Evolutionary conservation across 1,140 invertebrate species (phyloP), one percentile per base, ranked within the genome.

Genomic region (Drosophila micromelanica): DNA sequence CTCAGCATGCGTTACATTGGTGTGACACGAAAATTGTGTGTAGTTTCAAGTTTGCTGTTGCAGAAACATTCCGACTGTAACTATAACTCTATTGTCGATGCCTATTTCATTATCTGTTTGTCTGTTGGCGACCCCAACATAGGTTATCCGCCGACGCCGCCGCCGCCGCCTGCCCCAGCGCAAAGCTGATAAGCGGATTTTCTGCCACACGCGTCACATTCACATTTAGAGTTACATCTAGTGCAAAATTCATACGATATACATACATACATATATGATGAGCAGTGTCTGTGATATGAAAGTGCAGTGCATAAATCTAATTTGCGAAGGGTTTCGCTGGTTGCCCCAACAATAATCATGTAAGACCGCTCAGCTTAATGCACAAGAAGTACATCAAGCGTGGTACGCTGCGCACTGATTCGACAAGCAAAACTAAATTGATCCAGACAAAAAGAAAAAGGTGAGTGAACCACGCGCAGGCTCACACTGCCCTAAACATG

Each of bases 121-220:
- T 7, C 30, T 32, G 45, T 37, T n/a, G n/a, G 40, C 45, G 45
- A 63, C 27, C 38, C 38, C 55, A 42, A 40, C 48, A 13, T 12
- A 60, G 76, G 68, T 80, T 60, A 70, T 37, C 30, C 59, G 17
- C 17, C 38, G 6, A 5, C 8, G 13, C 51, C 30, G 32, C 30
- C 59, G 17, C 17, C 38, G 6, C 8, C 8, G 13, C 51, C 30
- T 13, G 2, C n/a, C 13, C 27, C 38, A 13, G 35, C 37, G 40
- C 64, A 90, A 89, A 87, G 84, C 84, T 69, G 84, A 89, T 87
- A 87, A 87, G 84, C 79, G 57, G 84, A 73, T 87, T 87, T 80
- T 52, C 75, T 45, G 61, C 20, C 35, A 54, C 46, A n/a, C 15
- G 55, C 17, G 17, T 35, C 32, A 2, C 5, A 46, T 20, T 27